Conservation (phyloP, 2,113 vertebrate genomes). For the Jaculus jaculus region DNA sequence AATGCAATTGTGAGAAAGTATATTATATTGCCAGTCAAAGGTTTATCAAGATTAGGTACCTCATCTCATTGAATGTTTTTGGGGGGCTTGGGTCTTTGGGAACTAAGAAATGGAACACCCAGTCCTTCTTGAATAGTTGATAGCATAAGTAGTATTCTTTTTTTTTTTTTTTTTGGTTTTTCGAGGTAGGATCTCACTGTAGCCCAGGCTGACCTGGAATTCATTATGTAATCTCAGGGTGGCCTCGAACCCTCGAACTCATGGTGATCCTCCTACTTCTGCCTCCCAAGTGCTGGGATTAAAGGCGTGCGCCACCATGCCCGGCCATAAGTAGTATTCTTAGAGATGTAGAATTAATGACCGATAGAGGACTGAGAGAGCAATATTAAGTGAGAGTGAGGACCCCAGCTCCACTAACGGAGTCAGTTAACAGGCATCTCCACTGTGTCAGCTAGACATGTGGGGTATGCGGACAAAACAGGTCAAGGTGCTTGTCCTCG, state of each 20-base stretch:
- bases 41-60: not conserved
- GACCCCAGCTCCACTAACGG: not conserved
- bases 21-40: not conserved
- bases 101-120: not conserved
- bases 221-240: no score
- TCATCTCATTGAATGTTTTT: slow-evolving; percentile 1
- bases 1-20: not conserved
- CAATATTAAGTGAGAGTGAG: not conserved
- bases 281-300: no score
- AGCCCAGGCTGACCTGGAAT: no score
- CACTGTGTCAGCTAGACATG: not conserved
- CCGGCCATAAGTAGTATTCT: not conserved
- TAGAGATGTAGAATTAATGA: not conserved
- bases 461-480: not conserved
- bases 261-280: no score
- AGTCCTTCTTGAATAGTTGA: not conserved
- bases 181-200: no score
- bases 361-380: not conserved
- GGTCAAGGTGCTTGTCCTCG: not conserved
- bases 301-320: no score
- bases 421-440: not conserved
- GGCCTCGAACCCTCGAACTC: no score
- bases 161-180: no score
- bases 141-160: not conserved
- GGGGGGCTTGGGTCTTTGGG: not conserved